Percentiles rank a stretch among this genome's conserved stretches.
These are phyloP conservation scores for Sitta europaea DNA, from an alignment of 2,113 vertebrate genomes.

Conservation along the genomic window DNA sequence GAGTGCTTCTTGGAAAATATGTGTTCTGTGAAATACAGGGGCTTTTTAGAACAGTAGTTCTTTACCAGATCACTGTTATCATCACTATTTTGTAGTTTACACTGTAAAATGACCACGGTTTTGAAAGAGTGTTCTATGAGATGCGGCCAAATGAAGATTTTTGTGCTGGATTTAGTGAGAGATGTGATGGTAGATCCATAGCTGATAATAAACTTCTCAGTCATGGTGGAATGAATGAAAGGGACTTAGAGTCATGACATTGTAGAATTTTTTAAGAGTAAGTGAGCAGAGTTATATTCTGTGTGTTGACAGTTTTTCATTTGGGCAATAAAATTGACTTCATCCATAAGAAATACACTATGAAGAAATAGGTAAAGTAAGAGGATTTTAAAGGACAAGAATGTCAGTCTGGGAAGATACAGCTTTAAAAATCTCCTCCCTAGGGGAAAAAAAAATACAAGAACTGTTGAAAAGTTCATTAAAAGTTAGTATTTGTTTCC, in stretches of 20 bases:
- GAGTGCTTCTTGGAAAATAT: background rate
- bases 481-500: background rate
- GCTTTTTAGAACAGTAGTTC: background rate
- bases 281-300: background rate
- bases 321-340: background rate
- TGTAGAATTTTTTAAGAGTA: background rate
- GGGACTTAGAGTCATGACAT: background rate
- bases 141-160: background rate
- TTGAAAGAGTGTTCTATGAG: background rate
- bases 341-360: background rate
- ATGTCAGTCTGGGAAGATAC: background rate
- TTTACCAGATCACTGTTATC: background rate
- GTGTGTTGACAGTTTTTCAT: background rate
- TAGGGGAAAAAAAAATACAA: background rate
- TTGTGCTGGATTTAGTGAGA: background rate
- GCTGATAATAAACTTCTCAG: background rate
- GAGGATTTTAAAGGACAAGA: background rate
- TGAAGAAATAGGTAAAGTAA: background rate
- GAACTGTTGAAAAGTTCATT: background rate
- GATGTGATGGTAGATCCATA: background rate
- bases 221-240: background rate
- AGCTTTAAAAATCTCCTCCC: background rate
- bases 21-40: background rate
- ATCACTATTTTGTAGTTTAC: background rate
- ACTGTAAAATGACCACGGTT: background rate